Percentiles rank a stretch among this genome's conserved stretches.
Conservation (phyloP, 2,797 vertebrate species). For the Acanthopagrus latus region DNA sequence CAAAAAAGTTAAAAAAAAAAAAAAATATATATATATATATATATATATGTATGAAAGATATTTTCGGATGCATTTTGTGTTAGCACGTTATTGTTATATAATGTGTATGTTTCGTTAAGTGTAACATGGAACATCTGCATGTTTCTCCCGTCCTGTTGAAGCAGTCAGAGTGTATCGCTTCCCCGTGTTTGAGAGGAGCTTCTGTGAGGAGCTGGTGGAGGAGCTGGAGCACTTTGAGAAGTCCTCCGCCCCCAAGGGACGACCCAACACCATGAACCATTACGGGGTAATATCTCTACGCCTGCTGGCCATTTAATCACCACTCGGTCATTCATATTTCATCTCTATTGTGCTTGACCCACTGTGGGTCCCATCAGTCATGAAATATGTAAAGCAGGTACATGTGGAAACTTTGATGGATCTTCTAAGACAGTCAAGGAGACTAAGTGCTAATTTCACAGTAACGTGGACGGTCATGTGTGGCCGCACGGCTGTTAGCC, state of each 20-base stretch:
- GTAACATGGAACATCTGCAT: no score
- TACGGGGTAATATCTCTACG: conserved; percentile 89
- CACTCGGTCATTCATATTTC: conserved; percentile 1
- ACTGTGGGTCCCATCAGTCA: background rate
- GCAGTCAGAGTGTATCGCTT: conserved; percentile 91
- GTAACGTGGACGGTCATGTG: background rate
- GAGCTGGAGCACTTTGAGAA: conserved; percentile 95
- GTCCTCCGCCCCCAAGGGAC: conserved; percentile 92
- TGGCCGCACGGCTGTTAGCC: background rate
- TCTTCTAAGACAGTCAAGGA: background rate
- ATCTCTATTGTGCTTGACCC: background rate
- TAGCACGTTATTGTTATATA: no score
- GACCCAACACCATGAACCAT: conserved; percentile 98
- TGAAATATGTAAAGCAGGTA: conserved; percentile 3
- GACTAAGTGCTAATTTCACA: background rate
- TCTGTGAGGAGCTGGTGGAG: conserved; percentile 90
- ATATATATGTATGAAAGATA: no score
- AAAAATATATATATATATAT: no score
- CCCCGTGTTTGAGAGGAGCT: conserved; percentile 89
- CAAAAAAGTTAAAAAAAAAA: no score
- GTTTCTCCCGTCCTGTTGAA: conserved; percentile 47
- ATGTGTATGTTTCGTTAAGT: no score
- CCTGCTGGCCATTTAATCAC: background rate
- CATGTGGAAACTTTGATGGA: background rate
- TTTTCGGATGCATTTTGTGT: background rate